A percentile compares a stretch with the other conserved stretches of the same genome.
Conservation (phyloP, 2,888 invertebrate species). For the Ferrisia virgata region DNA sequence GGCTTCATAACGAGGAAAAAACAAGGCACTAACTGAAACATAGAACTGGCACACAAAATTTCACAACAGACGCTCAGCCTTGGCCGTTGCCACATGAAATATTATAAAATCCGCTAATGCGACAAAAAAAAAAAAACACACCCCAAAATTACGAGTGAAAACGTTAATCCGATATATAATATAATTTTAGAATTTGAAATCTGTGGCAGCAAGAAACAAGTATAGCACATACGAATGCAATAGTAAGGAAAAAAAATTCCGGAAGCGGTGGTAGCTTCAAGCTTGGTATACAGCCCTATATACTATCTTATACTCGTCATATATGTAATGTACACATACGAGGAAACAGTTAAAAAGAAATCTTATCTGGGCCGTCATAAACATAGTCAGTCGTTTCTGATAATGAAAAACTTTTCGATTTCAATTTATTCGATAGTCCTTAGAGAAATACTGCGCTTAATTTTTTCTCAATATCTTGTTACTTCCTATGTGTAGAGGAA, state of each 20-base stretch:
- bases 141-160: neutral
- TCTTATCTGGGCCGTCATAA: conserved; percentile 23
- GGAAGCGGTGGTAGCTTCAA: too few species aligned
- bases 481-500: neutral
- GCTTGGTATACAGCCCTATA: too few species aligned
- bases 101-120: neutral
- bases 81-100: too few species aligned
- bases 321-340: neutral
- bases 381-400: neutral
- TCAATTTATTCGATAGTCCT: conserved; percentile 16
- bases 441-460: conserved; percentile 13
- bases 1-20: too few species aligned
- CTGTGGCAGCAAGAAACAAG: neutral
- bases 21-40: too few species aligned
- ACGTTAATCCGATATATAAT: neutral
- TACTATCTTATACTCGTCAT: neutral
- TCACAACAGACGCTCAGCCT: neutral
- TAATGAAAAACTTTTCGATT: conserved; percentile 9
- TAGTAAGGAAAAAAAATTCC: neutral
- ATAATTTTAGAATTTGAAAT: neutral
- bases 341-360: conserved; percentile 20
- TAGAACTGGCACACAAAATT: neutral
- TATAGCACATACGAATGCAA: neutral
- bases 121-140: neutral
- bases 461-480: conserved; percentile 1